Conservation (phyloP, 2,888 invertebrate genomes). For the Xanthorhoe designata region DNA sequence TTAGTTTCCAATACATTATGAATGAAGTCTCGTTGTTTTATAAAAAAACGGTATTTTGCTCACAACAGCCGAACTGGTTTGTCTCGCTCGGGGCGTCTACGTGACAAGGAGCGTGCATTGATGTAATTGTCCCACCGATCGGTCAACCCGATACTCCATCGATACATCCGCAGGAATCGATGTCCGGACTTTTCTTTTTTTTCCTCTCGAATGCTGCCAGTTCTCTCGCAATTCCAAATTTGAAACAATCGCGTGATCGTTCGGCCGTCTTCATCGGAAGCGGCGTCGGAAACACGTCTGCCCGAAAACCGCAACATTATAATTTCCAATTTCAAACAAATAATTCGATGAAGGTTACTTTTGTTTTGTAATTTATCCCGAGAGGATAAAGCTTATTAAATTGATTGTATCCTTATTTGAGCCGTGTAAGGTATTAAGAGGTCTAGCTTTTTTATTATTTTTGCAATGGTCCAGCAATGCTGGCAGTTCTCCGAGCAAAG, state of each 20-base stretch:
- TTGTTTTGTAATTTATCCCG: slow-evolving; percentile 62
- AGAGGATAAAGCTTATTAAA: slow-evolving; percentile 58
- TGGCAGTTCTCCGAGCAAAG: slow-evolving; percentile 53
- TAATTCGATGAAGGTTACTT: slow-evolving; percentile 71
- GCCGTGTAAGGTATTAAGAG: slow-evolving; percentile 47
- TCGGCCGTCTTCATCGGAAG: slow-evolving; percentile 71
- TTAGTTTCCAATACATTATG: slow-evolving; percentile 80
- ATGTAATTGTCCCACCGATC: slow-evolving; percentile 74
- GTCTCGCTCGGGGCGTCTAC: slow-evolving; percentile 66
- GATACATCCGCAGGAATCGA: slow-evolving; percentile 66
- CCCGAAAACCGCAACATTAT: slow-evolving; percentile 79
- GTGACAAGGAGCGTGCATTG: slow-evolving; percentile 71
- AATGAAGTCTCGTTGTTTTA: slow-evolving; percentile 79
- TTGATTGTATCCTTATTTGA: slow-evolving; percentile 56
- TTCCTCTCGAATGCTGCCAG: slow-evolving; percentile 50
- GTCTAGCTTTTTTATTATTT: slow-evolving; percentile 47
- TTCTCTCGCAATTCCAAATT: slow-evolving; percentile 56
- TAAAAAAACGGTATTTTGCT: slow-evolving; percentile 74
- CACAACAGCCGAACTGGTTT: slow-evolving; percentile 70
- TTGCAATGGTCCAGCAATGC: slow-evolving; percentile 62
- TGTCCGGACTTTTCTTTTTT: slow-evolving; percentile 55
- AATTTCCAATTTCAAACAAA: slow-evolving; percentile 82
- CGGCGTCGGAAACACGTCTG: slow-evolving; percentile 82
- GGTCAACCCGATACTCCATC: slow-evolving; percentile 61
- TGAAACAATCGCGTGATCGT: slow-evolving; percentile 74